Evolutionary conservation across 2,888 invertebrate species (phyloP), one percentile per base, ranked within the genome.

Genomic region (Syrista parreyssii): DNA sequence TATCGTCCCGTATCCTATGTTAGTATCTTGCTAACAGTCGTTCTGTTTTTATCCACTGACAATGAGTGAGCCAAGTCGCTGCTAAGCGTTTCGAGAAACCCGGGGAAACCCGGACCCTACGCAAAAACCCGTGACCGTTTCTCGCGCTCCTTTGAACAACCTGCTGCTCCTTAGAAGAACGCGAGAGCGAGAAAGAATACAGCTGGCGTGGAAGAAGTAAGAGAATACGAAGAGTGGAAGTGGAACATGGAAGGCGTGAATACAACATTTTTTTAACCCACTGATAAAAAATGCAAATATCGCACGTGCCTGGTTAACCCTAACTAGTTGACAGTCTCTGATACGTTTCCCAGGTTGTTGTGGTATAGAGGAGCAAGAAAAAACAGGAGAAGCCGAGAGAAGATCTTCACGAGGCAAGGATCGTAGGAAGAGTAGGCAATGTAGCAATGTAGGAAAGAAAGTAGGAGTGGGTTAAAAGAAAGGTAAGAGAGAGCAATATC

Each of bases 401-500:
- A 35, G 69, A n/a, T n/a, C n/a, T n/a, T n/a, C n/a, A n/a, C n/a
- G n/a, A 72, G 74, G 78, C 76, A 79, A 76, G 74, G 40, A 15
- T 40, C 40, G 15, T 23, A 6, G 40, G 40, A 40, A 40, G 15
- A 40, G 15, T 15, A 40, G 40, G 12, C 40, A 15, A 40, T 1
- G 40, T 15, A 40, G 40, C 15, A 55, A 55, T 55, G 33, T 75
- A 15, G 68, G 69, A 12, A 36, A 32, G 76, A 35, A 12, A 34
- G 69, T 30, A n/a, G 33, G 71, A 30, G 36, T 30, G 31, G 75
- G 76, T 33, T 12, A 34, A 68, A 31, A 32, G 68, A 69, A 32
- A 34, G 71, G 75, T 12, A 34, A 68, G 35, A 55, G 73, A 55
- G 68, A 68, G 40, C 73, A 74, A 82, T 78, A 85, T 81, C 83